These are phyloP conservation scores for Steatornis caripensis DNA, from an alignment of 2,113 vertebrate genomes.

Conservation along the genomic window DNA sequence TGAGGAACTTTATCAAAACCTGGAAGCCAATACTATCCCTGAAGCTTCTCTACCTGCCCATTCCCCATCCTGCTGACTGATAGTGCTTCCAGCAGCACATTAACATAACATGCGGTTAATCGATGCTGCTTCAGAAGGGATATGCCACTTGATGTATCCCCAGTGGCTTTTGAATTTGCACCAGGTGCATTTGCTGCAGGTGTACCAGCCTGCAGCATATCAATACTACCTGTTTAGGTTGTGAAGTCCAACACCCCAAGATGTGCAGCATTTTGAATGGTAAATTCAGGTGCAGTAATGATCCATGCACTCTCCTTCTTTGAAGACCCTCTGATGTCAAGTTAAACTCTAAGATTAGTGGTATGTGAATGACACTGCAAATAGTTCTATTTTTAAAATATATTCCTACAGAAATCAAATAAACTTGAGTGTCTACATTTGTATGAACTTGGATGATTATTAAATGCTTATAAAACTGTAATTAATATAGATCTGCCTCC, in stretches of 20 bases:
- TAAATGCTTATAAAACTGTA: background rate
- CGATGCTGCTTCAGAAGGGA: background rate
- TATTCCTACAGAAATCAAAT: background rate
- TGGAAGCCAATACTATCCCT: background rate
- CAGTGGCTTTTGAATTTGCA: background rate
- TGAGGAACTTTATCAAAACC: background rate
- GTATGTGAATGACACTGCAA: background rate
- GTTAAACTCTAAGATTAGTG: background rate
- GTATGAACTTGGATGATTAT: background rate
- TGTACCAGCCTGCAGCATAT: background rate
- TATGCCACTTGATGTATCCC: constrained; percentile 31
- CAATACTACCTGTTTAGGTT: constrained; percentile 4
- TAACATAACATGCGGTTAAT: background rate
- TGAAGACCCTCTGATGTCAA: background rate
- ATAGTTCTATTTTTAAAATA: background rate
- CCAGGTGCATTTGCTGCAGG: background rate
- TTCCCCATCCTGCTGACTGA: background rate
- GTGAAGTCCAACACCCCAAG: background rate
- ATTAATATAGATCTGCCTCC: background rate
- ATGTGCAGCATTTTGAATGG: background rate
- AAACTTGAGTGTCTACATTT: background rate
- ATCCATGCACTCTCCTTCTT: background rate
- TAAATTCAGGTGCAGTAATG: background rate
- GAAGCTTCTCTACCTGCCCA: background rate
- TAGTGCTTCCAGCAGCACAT: background rate